Conservation (phyloP, 2,113 vertebrate genomes). For the Dryoscopus gambensis region DNA sequence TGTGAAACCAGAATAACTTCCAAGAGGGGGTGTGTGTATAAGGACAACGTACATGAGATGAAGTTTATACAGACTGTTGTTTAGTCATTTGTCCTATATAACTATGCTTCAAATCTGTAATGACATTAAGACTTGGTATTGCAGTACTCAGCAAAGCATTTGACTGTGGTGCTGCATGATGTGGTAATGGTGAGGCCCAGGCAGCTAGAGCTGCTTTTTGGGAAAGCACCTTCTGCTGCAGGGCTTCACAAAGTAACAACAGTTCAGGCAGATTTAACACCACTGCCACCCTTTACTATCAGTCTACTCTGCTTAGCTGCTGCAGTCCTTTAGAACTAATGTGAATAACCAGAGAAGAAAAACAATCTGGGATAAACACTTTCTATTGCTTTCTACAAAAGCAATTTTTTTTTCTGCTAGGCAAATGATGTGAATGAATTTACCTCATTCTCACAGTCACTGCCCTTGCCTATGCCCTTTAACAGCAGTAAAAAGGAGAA, state of each 20-base stretch:
- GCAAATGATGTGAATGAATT: background rate
- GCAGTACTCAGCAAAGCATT: background rate
- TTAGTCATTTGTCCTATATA: background rate
- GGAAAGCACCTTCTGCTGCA: background rate
- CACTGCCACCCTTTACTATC: rapidly evolving
- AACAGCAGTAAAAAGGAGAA: background rate
- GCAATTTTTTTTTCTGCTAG: background rate
- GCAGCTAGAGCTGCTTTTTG: background rate
- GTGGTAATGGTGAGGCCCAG: background rate
- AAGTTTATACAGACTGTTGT: background rate
- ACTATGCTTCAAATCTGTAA: too few relatives aligned
- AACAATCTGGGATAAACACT: background rate
- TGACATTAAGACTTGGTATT: background rate
- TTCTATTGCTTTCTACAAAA: background rate
- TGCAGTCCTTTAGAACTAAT: background rate
- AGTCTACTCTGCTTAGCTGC: background rate
- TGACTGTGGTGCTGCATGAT: background rate
- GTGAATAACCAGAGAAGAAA: background rate
- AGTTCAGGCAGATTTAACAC: background rate
- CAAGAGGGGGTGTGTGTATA: too few relatives aligned
- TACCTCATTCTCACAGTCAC: background rate
- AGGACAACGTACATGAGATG: background rate
- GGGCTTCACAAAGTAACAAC: background rate
- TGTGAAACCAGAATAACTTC: background rate
- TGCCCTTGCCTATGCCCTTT: background rate